Conservation (phyloP, 2,113 vertebrate genomes). For the Mixornis gularis region DNA sequence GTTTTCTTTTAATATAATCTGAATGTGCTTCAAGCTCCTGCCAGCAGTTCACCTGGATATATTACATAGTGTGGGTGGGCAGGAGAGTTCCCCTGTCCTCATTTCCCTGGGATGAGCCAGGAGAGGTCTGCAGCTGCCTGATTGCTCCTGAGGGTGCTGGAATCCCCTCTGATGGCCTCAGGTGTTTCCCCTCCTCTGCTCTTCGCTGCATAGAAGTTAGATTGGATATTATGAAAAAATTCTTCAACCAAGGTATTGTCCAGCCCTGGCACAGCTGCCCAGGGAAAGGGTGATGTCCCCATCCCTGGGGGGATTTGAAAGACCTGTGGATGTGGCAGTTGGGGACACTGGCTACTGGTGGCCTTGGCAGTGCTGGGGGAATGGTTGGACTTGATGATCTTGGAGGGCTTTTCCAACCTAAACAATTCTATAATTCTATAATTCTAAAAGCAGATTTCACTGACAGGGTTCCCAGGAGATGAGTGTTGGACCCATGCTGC, state of each 20-base stretch:
- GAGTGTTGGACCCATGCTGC: not conserved
- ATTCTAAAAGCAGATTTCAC: not conserved
- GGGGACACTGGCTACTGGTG: not conserved
- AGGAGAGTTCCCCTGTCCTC: not conserved
- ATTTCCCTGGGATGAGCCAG: not conserved
- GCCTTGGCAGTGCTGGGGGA: not conserved
- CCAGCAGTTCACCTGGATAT: not conserved
- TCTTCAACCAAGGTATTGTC: not conserved
- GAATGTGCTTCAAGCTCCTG: not conserved
- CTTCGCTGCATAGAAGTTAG: not conserved
- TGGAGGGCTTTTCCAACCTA: not conserved
- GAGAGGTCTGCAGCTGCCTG: not conserved
- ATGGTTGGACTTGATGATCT: not conserved
- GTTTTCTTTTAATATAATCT: not conserved
- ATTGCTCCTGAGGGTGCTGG: not conserved
- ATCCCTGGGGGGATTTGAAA: not conserved
- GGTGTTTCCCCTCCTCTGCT: not conserved
- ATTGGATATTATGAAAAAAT: not conserved
- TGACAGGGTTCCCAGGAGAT: not conserved
- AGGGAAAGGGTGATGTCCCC: not conserved
- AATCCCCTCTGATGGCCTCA: not conserved
- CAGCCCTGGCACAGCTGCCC: not conserved
- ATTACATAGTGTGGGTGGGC: not conserved
- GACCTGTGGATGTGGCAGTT: not conserved
- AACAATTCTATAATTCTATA: fast-evolving